Evolutionary conservation across 1,140 invertebrate genomes (phyloP).

Genomic region (Sarcophaga peregrina): DNA sequence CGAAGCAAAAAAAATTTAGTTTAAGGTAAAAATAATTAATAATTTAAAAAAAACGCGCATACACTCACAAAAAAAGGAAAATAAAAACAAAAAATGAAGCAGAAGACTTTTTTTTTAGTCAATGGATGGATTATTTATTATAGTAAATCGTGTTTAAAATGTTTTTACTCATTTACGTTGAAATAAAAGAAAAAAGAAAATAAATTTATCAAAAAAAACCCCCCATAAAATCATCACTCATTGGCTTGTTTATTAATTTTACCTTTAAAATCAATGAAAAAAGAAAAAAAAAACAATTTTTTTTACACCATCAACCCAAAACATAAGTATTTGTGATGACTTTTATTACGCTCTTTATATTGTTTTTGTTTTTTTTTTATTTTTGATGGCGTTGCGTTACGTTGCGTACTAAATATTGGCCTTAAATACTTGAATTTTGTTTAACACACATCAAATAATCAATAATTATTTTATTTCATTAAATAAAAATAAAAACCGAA

Average conservation of each 20-base stretch:
- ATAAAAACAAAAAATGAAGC: too few species aligned
- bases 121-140: neutral
- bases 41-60: neutral
- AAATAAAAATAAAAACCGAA: too few species aligned
- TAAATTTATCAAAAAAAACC: neutral
- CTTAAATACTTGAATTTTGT: conserved; percentile 15
- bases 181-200: neutral
- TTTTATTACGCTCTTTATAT: too few species aligned
- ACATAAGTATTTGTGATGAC: too few species aligned
- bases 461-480: too few species aligned
- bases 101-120: neutral
- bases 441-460: neutral
- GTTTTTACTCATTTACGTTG: neutral
- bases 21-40: conserved; percentile 16
- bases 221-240: neutral
- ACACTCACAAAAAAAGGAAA: too few species aligned
- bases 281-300: neutral
- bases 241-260: neutral
- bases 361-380: too few species aligned
- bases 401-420: conserved; percentile 14
- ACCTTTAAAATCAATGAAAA: conserved; percentile 8
- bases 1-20: neutral
- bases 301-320: too few species aligned
- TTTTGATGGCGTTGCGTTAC: neutral
- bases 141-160: conserved; percentile 1